phyloP scores from a whole-genome alignment of 1,140 invertebrate genomes.

The Colletes gigas region DNA sequence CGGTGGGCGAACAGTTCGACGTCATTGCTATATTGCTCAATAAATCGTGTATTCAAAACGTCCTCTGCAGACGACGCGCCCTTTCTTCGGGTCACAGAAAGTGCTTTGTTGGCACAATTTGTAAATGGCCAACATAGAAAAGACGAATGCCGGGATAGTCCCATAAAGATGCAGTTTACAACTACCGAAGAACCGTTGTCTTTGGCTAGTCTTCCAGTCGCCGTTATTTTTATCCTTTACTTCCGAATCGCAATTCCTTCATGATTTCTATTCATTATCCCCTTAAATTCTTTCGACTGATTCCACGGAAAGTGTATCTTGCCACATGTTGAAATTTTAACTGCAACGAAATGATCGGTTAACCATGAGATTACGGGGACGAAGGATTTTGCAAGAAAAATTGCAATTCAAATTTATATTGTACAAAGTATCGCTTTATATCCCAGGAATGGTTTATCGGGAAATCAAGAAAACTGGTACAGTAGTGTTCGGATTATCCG shows the following conservation, averaged over 20 bases:
- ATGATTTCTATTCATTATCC: conserved; percentile 9
- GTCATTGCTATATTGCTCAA: conserved; percentile 18
- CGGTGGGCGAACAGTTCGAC: neutral
- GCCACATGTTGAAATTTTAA: neutral
- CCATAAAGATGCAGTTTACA: conserved; percentile 37
- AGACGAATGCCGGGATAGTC: neutral
- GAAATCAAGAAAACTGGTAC: too few species aligned
- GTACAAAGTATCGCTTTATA: too few species aligned
- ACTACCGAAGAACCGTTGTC: neutral
- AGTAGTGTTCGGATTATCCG: too few species aligned
- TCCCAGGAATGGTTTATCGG: too few species aligned
- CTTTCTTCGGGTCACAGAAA: neutral
- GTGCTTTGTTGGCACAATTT: conserved; percentile 13
- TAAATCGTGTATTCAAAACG: conserved; percentile 17
- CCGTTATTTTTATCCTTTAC: neutral
- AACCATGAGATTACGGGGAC: too few species aligned
- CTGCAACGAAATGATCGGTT: neutral
- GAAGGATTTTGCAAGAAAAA: too few species aligned
- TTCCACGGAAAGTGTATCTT: too few species aligned
- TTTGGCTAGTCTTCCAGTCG: conserved; percentile 13
- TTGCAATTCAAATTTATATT: too few species aligned
- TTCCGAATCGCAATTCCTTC: conserved; percentile 1
- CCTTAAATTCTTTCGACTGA: neutral
- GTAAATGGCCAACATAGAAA: conserved; percentile 18
- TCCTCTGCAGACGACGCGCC: too few species aligned